Evolutionary conservation across 2,888 invertebrate genomes (phyloP), one percentile per base, ranked within the genome.

Genomic region (Spodoptera picta): DNA sequence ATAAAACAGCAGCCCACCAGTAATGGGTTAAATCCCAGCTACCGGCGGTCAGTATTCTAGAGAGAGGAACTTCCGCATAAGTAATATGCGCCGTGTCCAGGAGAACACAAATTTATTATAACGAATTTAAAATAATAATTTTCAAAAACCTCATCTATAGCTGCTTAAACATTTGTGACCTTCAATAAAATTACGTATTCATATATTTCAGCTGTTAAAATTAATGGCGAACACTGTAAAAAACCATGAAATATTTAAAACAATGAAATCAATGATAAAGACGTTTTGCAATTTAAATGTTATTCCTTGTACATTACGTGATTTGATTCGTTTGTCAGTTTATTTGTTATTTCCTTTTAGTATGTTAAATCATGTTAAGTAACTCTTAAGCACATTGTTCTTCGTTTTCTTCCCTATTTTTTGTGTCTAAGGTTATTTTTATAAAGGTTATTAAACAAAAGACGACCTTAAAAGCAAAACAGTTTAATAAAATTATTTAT

Each of bases 301-400:
- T 59, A 72, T 65, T 71, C 60, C 62, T 60, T 60, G 78, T 68
- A 11, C 23, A 55, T 54, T 69, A 65, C 70, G 78, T 75, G 78
- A 41, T 24, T 4, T 59, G 72, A 24, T 63, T 65, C n/a, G 55
- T 48, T 56, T 52, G 19, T 42, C n/a, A 43, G 6, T 9, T 10
- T 4, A 3, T 44, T 43, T 58, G 52, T 51, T 71, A 63, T 72
- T 72, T 75, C 75, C 75, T 65, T 45, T 57, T 14, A 44, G 31
- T 46, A 6, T 58, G 57, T 67, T 59, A 42, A 48, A 56, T 48
- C 24, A 56, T 48, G n/a, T 53, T 54, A 55, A 58, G 53, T 54
- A 50, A 60, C 27, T 36, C 23, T 36, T 31, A 9, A 36, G 9
- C 9, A 11, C 24, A 4, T 51, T 51, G 58, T 52, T 55, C 23